A percentile compares a stretch with the other conserved stretches of the same genome.
Evolutionary conservation across 2,797 vertebrate species (phyloP).

Genomic region (Spinus olivaceus): DNA sequence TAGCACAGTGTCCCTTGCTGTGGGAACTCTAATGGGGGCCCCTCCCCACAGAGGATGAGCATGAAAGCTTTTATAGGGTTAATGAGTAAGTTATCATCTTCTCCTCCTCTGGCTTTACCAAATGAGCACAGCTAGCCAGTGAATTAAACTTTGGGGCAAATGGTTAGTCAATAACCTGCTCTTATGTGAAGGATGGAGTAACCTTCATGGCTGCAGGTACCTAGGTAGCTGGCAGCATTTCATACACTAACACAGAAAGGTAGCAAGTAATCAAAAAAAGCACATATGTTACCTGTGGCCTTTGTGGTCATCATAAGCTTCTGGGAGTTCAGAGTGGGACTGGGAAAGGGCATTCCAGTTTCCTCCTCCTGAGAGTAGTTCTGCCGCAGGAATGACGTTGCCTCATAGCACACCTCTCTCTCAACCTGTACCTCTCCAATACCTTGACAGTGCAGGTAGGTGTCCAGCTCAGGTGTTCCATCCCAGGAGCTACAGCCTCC

Average conservation of each 20-base stretch:
- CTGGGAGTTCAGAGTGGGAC: constrained; percentile 65
- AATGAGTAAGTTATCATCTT: neutral
- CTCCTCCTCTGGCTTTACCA: neutral
- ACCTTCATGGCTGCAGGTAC: neutral
- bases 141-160: neutral
- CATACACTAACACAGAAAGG: neutral
- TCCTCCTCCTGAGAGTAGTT: constrained; percentile 75
- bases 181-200: neutral
- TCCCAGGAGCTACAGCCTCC: constrained; percentile 66
- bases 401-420: constrained; percentile 73
- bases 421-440: constrained; percentile 67
- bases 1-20: neutral
- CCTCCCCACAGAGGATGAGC: neutral
- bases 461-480: constrained; percentile 42
- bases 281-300: constrained; percentile 67
- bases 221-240: neutral
- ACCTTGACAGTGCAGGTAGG: constrained; percentile 62
- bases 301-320: constrained; percentile 57
- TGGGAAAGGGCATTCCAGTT: constrained; percentile 74
- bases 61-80: neutral
- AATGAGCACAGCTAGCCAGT: neutral
- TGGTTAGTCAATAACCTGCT: neutral
- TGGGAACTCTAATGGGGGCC: neutral
- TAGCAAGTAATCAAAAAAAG: neutral
- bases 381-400: constrained; percentile 74